Percentiles rank a stretch among this genome's conserved stretches.
Evolutionary conservation across 53 echinoderm and acorn worm genomes (phyloP).

Genomic region (Temnopleurus reevesii): DNA sequence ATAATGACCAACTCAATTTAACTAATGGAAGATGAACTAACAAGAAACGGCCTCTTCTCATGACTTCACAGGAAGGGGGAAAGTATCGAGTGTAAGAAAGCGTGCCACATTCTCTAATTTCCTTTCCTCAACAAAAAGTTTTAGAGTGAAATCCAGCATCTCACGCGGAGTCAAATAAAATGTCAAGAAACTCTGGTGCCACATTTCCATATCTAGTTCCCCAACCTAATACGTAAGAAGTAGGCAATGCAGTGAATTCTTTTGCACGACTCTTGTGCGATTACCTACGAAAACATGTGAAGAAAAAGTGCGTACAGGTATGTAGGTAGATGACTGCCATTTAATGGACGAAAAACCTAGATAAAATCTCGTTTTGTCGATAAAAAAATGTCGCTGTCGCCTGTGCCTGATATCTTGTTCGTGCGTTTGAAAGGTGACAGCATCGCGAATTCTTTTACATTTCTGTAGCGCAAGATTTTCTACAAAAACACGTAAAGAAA

Average conservation of each 20-base stretch:
- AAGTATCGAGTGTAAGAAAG: too few species aligned
- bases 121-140: too few species aligned
- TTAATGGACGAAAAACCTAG: constrained; percentile 20
- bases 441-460: background rate
- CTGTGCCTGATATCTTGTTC: background rate
- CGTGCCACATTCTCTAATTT: too few species aligned
- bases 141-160: too few species aligned
- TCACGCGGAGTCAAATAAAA: too few species aligned
- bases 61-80: too few species aligned
- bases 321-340: background rate
- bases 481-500: background rate
- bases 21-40: too few species aligned
- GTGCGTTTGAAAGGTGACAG: too few species aligned
- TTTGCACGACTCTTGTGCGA: background rate
- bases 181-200: background rate
- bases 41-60: too few species aligned
- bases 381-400: background rate
- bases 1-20: too few species aligned
- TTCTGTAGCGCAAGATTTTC: background rate
- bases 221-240: background rate
- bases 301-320: background rate
- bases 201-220: background rate
- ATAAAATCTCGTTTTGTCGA: constrained; percentile 22
- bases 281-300: background rate
- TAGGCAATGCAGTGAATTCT: background rate